phyloP scores from a whole-genome alignment of 1,140 invertebrate genomes.

The Drosophila setifemur region DNA sequence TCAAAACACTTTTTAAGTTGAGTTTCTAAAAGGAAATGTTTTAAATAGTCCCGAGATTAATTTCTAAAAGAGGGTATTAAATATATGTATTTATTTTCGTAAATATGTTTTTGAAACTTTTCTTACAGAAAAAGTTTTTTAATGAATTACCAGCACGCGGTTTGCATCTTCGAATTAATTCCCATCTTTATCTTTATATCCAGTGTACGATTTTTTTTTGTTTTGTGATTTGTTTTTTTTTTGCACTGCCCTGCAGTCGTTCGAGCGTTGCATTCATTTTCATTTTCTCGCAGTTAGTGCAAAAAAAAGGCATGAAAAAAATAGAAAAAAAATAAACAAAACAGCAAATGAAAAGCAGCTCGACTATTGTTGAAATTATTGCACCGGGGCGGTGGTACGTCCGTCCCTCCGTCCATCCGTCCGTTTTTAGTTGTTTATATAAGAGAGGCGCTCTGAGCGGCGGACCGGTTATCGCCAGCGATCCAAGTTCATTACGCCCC shows the following conservation, averaged over 20 bases:
- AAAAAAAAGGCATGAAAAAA: conserved; percentile 14
- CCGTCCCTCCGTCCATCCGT: background rate
- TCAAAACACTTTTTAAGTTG: no score
- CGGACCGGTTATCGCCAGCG: conserved; percentile 53
- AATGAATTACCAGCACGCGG: no score
- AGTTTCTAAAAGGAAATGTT: no score
- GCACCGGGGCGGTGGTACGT: conserved; percentile 1
- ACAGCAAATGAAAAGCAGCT: conserved; percentile 14
- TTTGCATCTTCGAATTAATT: conserved; percentile 27
- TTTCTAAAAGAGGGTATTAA: no score
- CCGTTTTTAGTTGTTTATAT: conserved; percentile 31
- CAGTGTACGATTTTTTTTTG: conserved; percentile 24
- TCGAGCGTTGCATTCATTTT: conserved; percentile 47
- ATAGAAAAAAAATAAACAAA: conserved; percentile 3
- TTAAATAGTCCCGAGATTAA: no score
- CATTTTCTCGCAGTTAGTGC: conserved; percentile 37
- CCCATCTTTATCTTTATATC: conserved; percentile 4
- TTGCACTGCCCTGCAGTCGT: conserved; percentile 36
- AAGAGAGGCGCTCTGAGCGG: conserved; percentile 2
- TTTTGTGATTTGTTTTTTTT: no score
- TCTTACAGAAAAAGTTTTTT: no score
- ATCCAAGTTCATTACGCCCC: conserved; percentile 73
- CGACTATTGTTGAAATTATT: conserved; percentile 15
- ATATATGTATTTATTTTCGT: no score
- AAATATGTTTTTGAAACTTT: no score